Conservation (phyloP, 2,888 invertebrate genomes). For the Drosophila anceps region DNA sequence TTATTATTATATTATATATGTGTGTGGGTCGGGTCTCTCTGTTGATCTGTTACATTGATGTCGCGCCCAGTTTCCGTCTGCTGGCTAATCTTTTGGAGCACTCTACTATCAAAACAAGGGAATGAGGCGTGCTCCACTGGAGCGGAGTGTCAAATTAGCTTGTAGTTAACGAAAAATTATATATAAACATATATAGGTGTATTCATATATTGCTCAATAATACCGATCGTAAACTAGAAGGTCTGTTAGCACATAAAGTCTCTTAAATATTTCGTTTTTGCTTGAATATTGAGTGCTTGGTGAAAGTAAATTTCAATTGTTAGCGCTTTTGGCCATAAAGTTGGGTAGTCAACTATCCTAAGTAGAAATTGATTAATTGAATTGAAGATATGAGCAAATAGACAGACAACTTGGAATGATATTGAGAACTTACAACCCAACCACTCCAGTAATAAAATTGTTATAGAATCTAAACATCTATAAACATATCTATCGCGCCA, state of each 20-base stretch:
- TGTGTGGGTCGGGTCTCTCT: slow-evolving; percentile 29
- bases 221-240: slow-evolving; percentile 7
- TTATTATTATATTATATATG: neutral
- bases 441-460: neutral
- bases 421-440: neutral
- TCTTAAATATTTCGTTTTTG: neutral
- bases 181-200: neutral
- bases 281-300: neutral
- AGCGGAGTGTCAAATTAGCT: slow-evolving; percentile 8
- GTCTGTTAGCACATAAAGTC: neutral
- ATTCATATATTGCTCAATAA: neutral
- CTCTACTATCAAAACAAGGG: slow-evolving; percentile 19
- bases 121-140: slow-evolving; percentile 27
- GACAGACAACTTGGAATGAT: neutral
- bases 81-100: slow-evolving; percentile 14
- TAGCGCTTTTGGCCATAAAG: neutral
- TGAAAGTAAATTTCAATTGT: neutral
- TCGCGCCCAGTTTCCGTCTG: slow-evolving; percentile 44
- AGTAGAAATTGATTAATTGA: neutral
- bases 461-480: neutral
- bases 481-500: no score
- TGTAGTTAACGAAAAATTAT: neutral
- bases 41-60: slow-evolving; percentile 34
- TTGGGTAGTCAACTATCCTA: neutral
- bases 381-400: neutral